Evolutionary conservation across 2,888 invertebrate species (phyloP).

Genomic region (Calliphora vomitoria): DNA sequence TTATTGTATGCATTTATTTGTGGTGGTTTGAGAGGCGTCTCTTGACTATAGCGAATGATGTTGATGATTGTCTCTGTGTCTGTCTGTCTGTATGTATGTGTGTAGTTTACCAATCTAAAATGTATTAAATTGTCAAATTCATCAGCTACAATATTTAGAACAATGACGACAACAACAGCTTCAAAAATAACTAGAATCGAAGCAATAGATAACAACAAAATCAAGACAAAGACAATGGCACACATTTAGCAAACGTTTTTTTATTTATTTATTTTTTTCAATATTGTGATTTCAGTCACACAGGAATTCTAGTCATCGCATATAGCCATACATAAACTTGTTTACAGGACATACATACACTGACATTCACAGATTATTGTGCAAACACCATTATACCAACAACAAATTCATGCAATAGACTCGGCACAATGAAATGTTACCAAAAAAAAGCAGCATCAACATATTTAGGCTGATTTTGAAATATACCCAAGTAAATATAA

Average conservation of each 20-base stretch:
- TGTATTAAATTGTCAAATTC: slow-evolving; percentile 68
- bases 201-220: slow-evolving; percentile 8
- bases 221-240: slow-evolving; percentile 49
- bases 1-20: slow-evolving; percentile 23
- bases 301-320: slow-evolving; percentile 43
- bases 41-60: not conserved
- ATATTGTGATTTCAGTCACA: slow-evolving; percentile 58
- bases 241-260: slow-evolving; percentile 36
- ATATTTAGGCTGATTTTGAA: slow-evolving; percentile 26
- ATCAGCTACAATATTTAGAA: slow-evolving; percentile 36
- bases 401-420: slow-evolving; percentile 1
- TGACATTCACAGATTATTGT: not conserved
- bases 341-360: not conserved
- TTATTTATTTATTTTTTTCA: slow-evolving; percentile 45
- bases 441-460: not conserved
- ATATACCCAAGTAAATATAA: slow-evolving; percentile 25
- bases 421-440: not conserved
- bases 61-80: slow-evolving; percentile 2
- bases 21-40: not conserved
- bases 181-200: slow-evolving; percentile 2
- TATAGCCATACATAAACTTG: slow-evolving; percentile 7
- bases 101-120: slow-evolving; percentile 58
- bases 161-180: slow-evolving; percentile 27
- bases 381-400: not conserved
- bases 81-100: not conserved